Conservation (phyloP, 2,888 invertebrate species). For the Rambutsinella grinnellia region DNA sequence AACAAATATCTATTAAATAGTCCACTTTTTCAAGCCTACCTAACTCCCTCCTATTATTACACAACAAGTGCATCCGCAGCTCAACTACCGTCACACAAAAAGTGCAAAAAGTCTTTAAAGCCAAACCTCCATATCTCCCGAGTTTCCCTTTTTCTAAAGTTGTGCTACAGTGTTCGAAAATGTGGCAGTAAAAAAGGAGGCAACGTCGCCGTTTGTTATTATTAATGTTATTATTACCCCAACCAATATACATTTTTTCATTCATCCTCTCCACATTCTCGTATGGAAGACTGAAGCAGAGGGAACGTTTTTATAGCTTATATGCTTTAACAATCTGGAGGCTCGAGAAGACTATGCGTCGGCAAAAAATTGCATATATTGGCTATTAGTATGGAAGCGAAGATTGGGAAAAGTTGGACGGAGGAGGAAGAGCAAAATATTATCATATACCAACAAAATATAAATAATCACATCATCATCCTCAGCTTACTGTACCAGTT, state of each 20-base stretch:
- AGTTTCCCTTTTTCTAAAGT: too few relatives aligned
- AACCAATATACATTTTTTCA: slow-evolving; percentile 18
- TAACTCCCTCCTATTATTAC: background rate
- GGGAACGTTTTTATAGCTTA: background rate
- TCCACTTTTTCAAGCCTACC: background rate
- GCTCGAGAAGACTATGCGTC: slow-evolving; percentile 11
- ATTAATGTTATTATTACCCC: slow-evolving; percentile 14
- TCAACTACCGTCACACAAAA: slow-evolving; percentile 5
- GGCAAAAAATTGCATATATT: background rate
- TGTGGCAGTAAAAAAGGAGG: background rate
- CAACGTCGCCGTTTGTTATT: slow-evolving; percentile 1
- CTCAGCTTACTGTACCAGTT: slow-evolving; percentile 7
- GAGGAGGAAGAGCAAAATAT: background rate
- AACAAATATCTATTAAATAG: background rate
- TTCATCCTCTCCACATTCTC: background rate
- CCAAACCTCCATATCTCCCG: too few relatives aligned
- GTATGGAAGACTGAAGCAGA: background rate
- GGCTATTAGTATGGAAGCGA: background rate
- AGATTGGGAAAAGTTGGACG: background rate
- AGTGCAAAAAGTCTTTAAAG: background rate
- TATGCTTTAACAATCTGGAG: slow-evolving; percentile 24
- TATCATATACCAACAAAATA: slow-evolving; percentile 27
- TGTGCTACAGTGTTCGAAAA: slow-evolving; percentile 5
- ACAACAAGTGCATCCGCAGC: slow-evolving; percentile 21
- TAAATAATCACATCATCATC: slow-evolving; percentile 37